Evolutionary conservation across 2,888 invertebrate genomes (phyloP), one percentile per base, ranked within the genome.

Genomic region (Polydrusus cervinus): DNA sequence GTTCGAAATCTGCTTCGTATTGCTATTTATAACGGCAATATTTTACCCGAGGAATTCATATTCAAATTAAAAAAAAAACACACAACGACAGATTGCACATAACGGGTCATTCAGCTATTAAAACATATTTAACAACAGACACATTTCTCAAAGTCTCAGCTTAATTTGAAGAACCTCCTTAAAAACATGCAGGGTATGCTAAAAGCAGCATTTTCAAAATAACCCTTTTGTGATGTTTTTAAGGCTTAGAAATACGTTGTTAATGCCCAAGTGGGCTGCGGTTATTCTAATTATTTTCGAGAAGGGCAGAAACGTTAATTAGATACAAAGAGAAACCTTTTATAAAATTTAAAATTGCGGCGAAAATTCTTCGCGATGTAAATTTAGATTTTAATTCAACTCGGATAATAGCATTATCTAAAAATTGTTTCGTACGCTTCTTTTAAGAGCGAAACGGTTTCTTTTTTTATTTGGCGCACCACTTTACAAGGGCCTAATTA

Each of bases 201-300:
- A 8, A 55, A 30, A 30, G 14, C n/a, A 55, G 13, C 30, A 25
- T 55, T 25, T 30, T n/a, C 7, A 55, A 30, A 55, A 55, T 55
- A 30, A 55, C 8, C 25, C 25, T 14, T 30, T 25, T 55, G 25
- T 55, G 20, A 5, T 55, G 55, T 30, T 11, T 30, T 30, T n/a
- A 30, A 20, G 13, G 25, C 30, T 55, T 18, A 11, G 11, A 51
- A 51, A 51, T 51, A 7, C 11, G 30, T 25, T 55, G 25, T 14
- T 55, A 55, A 30, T 13, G 11, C 55, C 25, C 55, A 6, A 55
- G 55, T 55, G 55, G 51, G 55, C 25, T 55, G 55, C 30, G 55
- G 30, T 55, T 55, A 55, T 55, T 55, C 55, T 9, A 55, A 55
- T 55, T 55, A 55, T 55, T 30, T 55, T 55, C n/a, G 43, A 55